Evolutionary conservation across 2,113 vertebrate genomes (phyloP).

Genomic region (Isurus oxyrinchus): DNA sequence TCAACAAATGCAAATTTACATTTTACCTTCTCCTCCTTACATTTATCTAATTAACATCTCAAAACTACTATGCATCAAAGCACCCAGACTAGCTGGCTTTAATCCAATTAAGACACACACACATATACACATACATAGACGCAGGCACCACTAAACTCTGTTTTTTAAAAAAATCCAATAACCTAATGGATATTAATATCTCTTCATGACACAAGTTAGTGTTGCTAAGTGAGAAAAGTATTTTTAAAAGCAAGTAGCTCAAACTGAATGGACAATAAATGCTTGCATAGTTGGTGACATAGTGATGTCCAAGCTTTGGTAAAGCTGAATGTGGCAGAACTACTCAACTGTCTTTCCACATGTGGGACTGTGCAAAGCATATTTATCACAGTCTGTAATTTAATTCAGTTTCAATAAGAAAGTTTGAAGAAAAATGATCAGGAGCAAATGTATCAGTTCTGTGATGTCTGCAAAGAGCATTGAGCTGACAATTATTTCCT

Average conservation of each 20-base stretch:
- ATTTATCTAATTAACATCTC: too few species aligned
- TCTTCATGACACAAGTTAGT: not conserved
- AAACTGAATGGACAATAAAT: conserved; percentile 7
- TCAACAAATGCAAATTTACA: too few species aligned
- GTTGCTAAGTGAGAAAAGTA: not conserved
- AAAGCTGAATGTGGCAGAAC: not conserved
- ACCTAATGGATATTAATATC: too few species aligned
- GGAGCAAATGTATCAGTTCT: too few species aligned
- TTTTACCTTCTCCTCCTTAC: too few species aligned
- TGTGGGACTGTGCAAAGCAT: not conserved
- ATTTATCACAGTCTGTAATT: not conserved
- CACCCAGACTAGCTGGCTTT: too few species aligned
- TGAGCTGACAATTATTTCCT: conserved; percentile 9
- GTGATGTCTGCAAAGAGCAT: not conserved
- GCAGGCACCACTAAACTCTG: too few species aligned
- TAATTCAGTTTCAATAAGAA: not conserved
- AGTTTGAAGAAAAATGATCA: not conserved
- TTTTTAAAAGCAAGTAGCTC: not conserved
- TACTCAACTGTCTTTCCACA: not conserved
- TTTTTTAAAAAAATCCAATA: too few species aligned
- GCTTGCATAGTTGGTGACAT: not conserved
- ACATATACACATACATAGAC: too few species aligned
- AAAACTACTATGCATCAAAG: too few species aligned
- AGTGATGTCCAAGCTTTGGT: not conserved
- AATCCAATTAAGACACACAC: too few species aligned